These are phyloP conservation scores for Syngnathus typhle DNA, from an alignment of 2,113 vertebrate genomes.

Conservation along the genomic window DNA sequence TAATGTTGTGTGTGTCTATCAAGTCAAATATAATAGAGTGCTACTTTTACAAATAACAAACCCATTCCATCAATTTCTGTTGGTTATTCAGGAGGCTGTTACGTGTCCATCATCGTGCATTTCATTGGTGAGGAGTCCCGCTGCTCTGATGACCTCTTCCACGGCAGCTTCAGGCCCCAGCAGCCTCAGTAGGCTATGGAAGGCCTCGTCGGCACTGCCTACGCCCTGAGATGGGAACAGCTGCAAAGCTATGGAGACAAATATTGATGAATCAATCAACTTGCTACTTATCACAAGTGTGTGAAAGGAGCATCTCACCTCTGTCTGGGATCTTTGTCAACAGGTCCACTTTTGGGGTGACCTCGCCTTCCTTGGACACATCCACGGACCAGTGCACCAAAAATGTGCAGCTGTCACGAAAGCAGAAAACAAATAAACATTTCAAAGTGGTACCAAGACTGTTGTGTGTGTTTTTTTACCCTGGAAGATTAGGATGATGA, in stretches of 20 bases:
- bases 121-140: conserved; percentile 35
- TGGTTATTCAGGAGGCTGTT: no score
- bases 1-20: no score
- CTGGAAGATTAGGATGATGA: conserved; percentile 45
- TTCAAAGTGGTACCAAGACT: neutral
- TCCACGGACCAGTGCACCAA: conserved; percentile 47
- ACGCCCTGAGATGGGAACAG: conserved; percentile 51
- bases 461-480: conserved; percentile 33
- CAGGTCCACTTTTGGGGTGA: conserved; percentile 41
- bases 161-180: conserved; percentile 77
- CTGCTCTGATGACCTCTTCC: conserved; percentile 67
- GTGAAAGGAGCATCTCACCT: conserved; percentile 36
- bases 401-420: conserved; percentile 30
- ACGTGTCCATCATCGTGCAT: neutral
- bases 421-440: neutral
- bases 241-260: conserved; percentile 60
- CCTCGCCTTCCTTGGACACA: conserved; percentile 43
- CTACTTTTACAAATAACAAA: no score
- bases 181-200: conserved; percentile 71
- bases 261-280: neutral
- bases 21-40: no score
- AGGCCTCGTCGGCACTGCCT: conserved; percentile 47
- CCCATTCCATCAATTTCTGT: no score
- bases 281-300: neutral
- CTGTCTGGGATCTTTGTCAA: conserved; percentile 50